Percentiles rank a stretch among this genome's conserved stretches.
Evolutionary conservation across 2,113 vertebrate species (phyloP).

Genomic region (Mesocricetus auratus): DNA sequence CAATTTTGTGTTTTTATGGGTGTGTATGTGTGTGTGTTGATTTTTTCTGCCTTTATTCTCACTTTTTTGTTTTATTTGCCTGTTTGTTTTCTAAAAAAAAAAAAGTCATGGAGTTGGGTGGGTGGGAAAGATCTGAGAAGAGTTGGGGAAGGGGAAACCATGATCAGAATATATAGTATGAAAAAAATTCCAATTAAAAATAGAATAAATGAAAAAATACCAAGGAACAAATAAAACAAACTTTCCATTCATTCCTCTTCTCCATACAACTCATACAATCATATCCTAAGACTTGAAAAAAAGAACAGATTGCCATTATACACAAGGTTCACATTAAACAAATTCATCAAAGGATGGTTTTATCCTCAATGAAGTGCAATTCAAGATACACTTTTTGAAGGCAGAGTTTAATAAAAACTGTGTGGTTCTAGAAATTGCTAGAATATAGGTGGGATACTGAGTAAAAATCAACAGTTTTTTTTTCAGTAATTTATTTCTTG

Average conservation of each 20-base stretch:
- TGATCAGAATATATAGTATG: background rate
- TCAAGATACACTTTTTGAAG: constrained; percentile 47
- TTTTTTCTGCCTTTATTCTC: background rate
- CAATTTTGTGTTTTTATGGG: background rate
- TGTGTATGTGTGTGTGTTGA: background rate
- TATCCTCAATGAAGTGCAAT: constrained; percentile 17
- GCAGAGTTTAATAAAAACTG: background rate
- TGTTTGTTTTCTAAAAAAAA: background rate
- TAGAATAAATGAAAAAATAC: constrained; percentile 41
- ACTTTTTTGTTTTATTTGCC: background rate
- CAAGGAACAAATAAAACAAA: constrained; percentile 32
- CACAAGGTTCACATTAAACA: constrained; percentile 5
- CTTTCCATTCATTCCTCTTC: constrained; percentile 26
- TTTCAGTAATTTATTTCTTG: constrained; percentile 43
- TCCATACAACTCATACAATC: background rate
- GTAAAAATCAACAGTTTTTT: constrained; percentile 14
- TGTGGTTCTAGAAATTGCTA: constrained; percentile 20
- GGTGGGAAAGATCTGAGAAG: background rate
- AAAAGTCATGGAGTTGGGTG: background rate
- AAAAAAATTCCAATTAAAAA: background rate
- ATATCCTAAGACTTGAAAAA: constrained; percentile 32
- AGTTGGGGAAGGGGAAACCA: background rate
- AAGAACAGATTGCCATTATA: background rate
- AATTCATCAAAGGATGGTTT: constrained; percentile 23
- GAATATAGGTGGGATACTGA: constrained; percentile 5